These are phyloP conservation scores for human DNA, from an alignment of 2,113 vertebrate genomes.

Conservation along the genomic window GRCh38 chr7:145905501-145906000, in stretches of 20 bases:
- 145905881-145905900: not conserved
- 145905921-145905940: not conserved
- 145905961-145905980: not conserved
- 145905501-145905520: conserved; percentile 48
- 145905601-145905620: not conserved
- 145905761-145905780: not conserved
- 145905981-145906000: not conserved
- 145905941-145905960: not conserved
- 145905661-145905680: not conserved
- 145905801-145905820: not conserved
- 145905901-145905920: not conserved
- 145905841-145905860: not conserved
- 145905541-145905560: not conserved
- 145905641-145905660: not conserved
- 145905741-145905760: not conserved
- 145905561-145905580: conserved; percentile 11
- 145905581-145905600: not conserved
- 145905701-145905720: not conserved
- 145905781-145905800: not conserved
- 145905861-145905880: not conserved
- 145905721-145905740: not conserved
- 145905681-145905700: not conserved
- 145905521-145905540: conserved; percentile 47
- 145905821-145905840: not conserved
- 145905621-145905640: not conserved